Evolutionary conservation across 2,113 vertebrate genomes (phyloP).

Genomic region (Chloebia gouldiae): DNA sequence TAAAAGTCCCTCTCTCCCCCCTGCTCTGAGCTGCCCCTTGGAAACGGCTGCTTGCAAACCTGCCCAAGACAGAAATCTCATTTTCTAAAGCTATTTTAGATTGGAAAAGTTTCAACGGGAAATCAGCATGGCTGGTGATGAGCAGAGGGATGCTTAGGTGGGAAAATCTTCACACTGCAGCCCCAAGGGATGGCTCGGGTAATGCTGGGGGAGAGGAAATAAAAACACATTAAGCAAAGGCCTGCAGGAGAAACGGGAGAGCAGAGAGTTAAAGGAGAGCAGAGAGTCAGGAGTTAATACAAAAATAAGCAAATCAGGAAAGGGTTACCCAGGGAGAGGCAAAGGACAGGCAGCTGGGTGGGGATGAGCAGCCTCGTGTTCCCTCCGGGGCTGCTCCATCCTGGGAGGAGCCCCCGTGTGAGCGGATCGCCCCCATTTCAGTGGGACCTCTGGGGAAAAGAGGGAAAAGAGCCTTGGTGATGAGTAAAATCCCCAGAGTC

Average conservation of each 20-base stretch:
- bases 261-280: background rate
- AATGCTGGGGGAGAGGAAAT: background rate
- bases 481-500: background rate
- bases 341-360: constrained; percentile 22
- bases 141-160: background rate
- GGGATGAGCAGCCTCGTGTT: background rate
- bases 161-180: background rate
- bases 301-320: background rate
- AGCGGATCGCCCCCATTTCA: background rate
- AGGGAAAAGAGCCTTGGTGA: background rate
- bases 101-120: background rate
- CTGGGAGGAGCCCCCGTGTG: background rate
- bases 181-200: background rate
- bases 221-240: rapidly evolving
- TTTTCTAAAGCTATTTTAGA: background rate
- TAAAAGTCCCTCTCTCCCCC: background rate
- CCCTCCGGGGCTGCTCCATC: background rate
- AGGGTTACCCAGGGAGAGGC: constrained; percentile 37
- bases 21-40: background rate
- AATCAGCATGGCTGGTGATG: background rate
- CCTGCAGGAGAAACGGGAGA: background rate
- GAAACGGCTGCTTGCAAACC: background rate
- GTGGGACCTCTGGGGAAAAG: background rate
- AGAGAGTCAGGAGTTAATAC: background rate
- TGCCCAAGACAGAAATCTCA: background rate